phyloP scores from a whole-genome alignment of 2,113 vertebrate species.

The Cryptomyrus ogoouensis region DNA sequence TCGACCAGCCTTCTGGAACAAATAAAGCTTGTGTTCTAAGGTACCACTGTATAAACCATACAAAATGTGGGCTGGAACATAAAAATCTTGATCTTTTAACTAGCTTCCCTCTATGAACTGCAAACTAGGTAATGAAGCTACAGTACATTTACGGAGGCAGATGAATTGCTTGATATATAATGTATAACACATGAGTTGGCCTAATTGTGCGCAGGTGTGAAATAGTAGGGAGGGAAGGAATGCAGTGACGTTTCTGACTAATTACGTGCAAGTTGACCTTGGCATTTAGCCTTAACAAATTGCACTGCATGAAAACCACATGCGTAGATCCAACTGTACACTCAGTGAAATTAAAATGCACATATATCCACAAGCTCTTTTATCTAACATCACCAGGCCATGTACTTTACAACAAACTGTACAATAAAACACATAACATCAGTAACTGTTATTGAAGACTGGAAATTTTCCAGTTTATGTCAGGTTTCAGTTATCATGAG shows the following conservation, averaged over 20 bases:
- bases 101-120: neutral
- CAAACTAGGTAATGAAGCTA: neutral
- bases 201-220: conserved; percentile 20
- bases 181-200: neutral
- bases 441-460: neutral
- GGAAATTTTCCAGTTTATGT: neutral
- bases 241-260: neutral
- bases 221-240: neutral
- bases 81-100: neutral
- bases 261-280: neutral
- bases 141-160: neutral
- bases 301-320: neutral
- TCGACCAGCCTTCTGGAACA: no score
- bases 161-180: conserved; percentile 7
- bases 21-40: no score
- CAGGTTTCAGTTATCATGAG: neutral
- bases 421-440: neutral
- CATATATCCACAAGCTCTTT: neutral
- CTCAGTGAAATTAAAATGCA: neutral
- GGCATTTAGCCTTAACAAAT: conserved; percentile 1
- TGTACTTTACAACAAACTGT: neutral
- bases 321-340: neutral
- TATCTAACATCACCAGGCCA: neutral
- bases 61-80: neutral
- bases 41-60: neutral